Evolutionary conservation across 2,113 vertebrate species (phyloP), one percentile per base, ranked within the genome.

Genomic region (Pampusana beccarii): DNA sequence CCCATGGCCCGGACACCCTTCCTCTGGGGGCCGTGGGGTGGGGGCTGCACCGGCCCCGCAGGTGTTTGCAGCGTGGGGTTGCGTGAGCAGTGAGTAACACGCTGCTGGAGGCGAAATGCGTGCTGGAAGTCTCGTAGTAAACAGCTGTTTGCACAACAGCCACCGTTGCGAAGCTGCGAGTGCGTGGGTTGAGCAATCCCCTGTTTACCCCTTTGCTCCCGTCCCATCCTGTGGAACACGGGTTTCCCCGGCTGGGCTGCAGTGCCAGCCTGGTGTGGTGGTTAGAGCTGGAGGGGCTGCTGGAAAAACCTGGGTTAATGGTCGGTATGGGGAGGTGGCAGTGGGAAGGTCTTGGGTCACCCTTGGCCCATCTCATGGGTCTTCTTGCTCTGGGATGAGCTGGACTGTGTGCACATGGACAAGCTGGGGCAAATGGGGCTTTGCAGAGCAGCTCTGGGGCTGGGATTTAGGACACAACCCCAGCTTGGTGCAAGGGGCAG

Each of bases 131-230:
- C 53, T 42, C 23, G 1, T 29, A 73, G 93, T 96, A 96, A 96
- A 96, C 94, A 97, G 74, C 73, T 25, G 24, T 90, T 97, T 96
- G 95, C 95, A 92, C 92, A 97, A 96, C 56, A 48, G 42, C 26
- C 11, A 0, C 75, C 46, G 1, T 90, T 90, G 90, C 53, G 5
- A 90, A 88, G 62, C 42, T 25, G n/a, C 0, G 33, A 69, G 62
- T 5, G 62, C 0, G 9, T 9, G 8, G 6, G 71, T 96, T 97
- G 96, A 40, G 92, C 92, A 96, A 97, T 31, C 11, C 67, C 70
- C 58, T 95, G 90, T 93, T 96, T 90, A 85, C 16, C 34, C 29
- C 51, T 28, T 2, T 2, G 5, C 2, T 13, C 53, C 50, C 1
- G 0, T 81, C 83, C 73, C 1, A 0, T 79, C 83, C 73, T 10